Evolutionary conservation across 92 coral and sea anemone genomes (phyloP), one percentile per base, ranked within the genome.

Genomic region (Palythoa caribaeorum): DNA sequence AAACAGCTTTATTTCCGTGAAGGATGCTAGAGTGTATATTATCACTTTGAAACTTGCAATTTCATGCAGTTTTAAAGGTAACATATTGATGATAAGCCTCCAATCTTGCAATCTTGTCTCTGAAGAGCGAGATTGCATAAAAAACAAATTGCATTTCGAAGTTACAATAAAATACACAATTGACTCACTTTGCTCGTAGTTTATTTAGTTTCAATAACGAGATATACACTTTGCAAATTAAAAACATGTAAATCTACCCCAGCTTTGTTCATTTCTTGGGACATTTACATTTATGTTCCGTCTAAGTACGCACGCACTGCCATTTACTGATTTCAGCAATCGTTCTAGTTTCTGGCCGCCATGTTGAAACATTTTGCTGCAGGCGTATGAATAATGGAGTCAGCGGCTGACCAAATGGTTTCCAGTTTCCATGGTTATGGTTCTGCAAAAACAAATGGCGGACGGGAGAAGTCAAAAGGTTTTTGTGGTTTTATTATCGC

Each of bases 351-450:
- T 63, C 70, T 17, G 28, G 70, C 70, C 36, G 70, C 60, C 59
- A 36, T 78, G 51, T 54, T 78, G 83, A 78, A 78, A 78, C 68
- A 38, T 78, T 78, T 57, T 78, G 70, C 16, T 53, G 83, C 83
- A 78, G 83, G 83, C 70, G 37, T 28, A 53, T 55, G 71, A 55
- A 55, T 55, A 53, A 63, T 55, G 52, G 1, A 39, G 70, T 35
- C 83, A 78, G 83, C 83, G 69, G 83, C 28, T 12, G 20, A 54
- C 83, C 16, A 13, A 1, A 1, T 21, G 48, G 60, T 62, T 57
- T 28, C 83, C 21, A 78, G 83, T 78, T 78, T 78, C 83, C 83
- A 78, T 78, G 83, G 70, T 53, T 78, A 78, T 63, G 70, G 36
- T 63, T 63, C 83, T 78, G 50, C 65, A 78, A 78, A 78, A 63